phyloP scores from a whole-genome alignment of 2,888 invertebrate species.

The Eupithecia inturbata region DNA sequence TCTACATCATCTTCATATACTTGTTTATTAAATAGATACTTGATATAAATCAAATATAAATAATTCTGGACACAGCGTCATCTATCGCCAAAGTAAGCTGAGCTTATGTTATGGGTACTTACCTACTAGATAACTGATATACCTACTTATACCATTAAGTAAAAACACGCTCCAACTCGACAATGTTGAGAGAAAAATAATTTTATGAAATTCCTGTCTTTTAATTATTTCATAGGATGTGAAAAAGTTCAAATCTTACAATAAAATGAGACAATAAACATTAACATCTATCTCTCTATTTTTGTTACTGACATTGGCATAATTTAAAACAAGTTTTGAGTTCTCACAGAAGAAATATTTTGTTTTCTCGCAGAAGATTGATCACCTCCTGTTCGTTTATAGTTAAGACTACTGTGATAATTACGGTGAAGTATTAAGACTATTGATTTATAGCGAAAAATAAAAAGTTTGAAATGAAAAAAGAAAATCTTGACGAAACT shows the following conservation, averaged over 20 bases:
- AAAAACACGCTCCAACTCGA: no score
- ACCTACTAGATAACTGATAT: no score
- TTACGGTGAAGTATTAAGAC: conserved; percentile 42
- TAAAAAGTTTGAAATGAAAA: neutral
- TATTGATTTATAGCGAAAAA: conserved; percentile 41
- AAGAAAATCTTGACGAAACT: neutral
- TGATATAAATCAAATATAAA: no score
- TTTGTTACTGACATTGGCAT: conserved; percentile 62
- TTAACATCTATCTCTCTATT: conserved; percentile 51
- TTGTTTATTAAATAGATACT: no score
- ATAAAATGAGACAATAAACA: conserved; percentile 29
- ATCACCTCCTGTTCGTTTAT: conserved; percentile 50
- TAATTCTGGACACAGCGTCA: no score
- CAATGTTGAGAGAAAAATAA: neutral
- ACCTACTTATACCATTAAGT: no score
- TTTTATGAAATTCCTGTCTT: no score
- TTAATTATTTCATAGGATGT: conserved; percentile 11
- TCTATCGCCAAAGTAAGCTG: no score
- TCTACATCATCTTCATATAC: neutral
- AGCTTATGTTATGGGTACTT: no score
- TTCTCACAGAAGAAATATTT: conserved; percentile 56
- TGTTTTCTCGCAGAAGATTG: conserved; percentile 60
- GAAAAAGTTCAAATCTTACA: conserved; percentile 32
- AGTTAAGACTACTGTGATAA: conserved; percentile 43
- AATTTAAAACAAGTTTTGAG: conserved; percentile 59